Evolutionary conservation across 2,888 invertebrate genomes (phyloP).

Genomic region (Mechanitis messenoides): DNA sequence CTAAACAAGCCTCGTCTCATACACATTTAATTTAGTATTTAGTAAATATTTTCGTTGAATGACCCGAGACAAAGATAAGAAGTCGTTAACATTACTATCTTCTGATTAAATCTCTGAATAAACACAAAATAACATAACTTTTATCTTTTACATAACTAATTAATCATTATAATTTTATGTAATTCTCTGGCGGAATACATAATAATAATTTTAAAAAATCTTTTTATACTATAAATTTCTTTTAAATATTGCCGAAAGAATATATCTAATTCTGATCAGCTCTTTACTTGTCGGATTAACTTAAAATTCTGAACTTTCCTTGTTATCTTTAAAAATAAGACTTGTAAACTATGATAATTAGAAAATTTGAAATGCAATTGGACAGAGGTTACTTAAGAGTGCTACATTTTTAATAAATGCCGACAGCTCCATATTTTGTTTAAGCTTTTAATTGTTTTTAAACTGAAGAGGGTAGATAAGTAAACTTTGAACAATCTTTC

Average conservation of each 20-base stretch:
- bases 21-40: slow-evolving; percentile 56
- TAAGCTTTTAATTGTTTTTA: slow-evolving; percentile 32
- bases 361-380: slow-evolving; percentile 23
- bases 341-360: neutral
- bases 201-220: no score
- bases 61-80: slow-evolving; percentile 48
- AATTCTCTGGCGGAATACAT: no score
- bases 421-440: slow-evolving; percentile 28
- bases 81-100: slow-evolving; percentile 45
- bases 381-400: slow-evolving; percentile 39
- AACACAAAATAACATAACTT: no score
- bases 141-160: no score
- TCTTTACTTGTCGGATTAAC: slow-evolving; percentile 12
- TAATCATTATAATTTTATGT: no score
- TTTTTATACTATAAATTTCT: neutral
- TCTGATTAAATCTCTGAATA: slow-evolving; percentile 32
- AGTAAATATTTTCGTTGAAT: slow-evolving; percentile 67
- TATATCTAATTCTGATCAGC: neutral
- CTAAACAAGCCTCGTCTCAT: slow-evolving; percentile 48
- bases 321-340: slow-evolving; percentile 1
- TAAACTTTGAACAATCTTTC: neutral
- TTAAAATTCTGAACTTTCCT: neutral
- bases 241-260: neutral
- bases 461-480: slow-evolving; percentile 1
- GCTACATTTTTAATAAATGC: slow-evolving; percentile 29